Evolutionary conservation across 2,888 invertebrate species (phyloP).

Genomic region (Bibio marci): DNA sequence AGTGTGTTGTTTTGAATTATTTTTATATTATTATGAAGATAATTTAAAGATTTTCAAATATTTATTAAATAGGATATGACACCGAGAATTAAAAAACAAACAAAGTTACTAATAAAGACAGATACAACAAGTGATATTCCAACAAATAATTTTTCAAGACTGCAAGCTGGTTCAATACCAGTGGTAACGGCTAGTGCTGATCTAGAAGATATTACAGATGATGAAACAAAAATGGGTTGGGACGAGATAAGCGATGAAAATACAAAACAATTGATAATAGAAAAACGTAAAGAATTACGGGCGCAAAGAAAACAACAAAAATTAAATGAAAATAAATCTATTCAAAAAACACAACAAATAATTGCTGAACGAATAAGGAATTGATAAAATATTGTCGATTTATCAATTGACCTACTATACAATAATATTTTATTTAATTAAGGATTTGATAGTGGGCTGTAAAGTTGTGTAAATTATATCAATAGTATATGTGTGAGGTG

Average conservation of each 20-base stretch:
- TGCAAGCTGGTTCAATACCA: constrained; percentile 30
- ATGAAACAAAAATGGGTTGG: constrained; percentile 29
- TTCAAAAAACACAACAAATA: no score
- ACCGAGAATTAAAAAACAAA: constrained; percentile 40
- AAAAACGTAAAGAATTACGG: constrained; percentile 26
- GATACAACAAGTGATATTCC: constrained; percentile 15
- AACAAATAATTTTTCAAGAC: constrained; percentile 26
- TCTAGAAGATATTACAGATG: constrained; percentile 36
- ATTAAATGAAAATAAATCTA: no score
- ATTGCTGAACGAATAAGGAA: no score
- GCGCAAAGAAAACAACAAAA: constrained; percentile 18
- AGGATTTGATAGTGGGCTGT: no score
- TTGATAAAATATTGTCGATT: no score
- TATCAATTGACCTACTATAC: no score
- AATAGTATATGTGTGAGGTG: no score
- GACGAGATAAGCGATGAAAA: constrained; percentile 30
- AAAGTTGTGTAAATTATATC: no score
- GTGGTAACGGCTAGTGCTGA: constrained; percentile 30
- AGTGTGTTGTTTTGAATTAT: constrained; percentile 3
- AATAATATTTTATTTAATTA: no score
- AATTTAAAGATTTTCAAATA: no score
- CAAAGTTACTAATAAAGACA: constrained; percentile 34
- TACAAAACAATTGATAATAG: constrained; percentile 26
- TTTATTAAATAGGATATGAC: constrained; percentile 34
- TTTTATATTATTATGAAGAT: background rate